Evolutionary conservation across 2,888 invertebrate species (phyloP), one percentile per base, ranked within the genome.

Genomic region (Ectemnius cavifrons): DNA sequence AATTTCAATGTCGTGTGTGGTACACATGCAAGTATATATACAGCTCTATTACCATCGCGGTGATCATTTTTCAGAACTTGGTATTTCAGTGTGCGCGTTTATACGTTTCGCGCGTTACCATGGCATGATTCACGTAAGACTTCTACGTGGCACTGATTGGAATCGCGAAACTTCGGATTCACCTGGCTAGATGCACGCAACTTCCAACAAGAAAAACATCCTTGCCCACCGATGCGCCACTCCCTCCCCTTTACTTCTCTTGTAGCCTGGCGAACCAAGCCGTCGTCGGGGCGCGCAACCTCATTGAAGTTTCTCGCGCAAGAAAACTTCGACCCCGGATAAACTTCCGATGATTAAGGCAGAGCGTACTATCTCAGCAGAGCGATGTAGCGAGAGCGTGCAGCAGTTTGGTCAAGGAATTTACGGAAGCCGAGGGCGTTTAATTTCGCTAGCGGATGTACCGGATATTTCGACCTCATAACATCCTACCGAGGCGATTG

Each of bases 51-150:
- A 11, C 37, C 45, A 20, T 52, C 57, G 65, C 18, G 8, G 70
- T 69, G 63, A 71, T 81, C 72, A 66, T 72, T 75, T 78, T 71
- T 78, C 78, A 37, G 68, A 69, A 63, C 8, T 63, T 66, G 66
- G 65, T 66, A 63, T 65, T 58, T 23, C 60, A 45, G 23, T 46
- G 65, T 27, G 66, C 52, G 62, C 52, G 56, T 56, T 23, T 58
- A 59, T n/a, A 63, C 52, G 67, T 64, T 63, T 61, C 71, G 59
- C 23, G 61, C 68, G 46, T n/a, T 57, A 27, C 37, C n/a, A 63
- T 45, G 37, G 14, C 58, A 52, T 78, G 75, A 78, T 73, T 80
- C 78, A 78, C 57, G 18, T 46, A 28, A 62, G 57, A 47, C 13
- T 37, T 18, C 52, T 58, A 57, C 45, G 23, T 70, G 49, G 57